These are phyloP conservation scores for Erpornis zantholeuca DNA, from an alignment of 2,113 vertebrate genomes.

Conservation along the genomic window DNA sequence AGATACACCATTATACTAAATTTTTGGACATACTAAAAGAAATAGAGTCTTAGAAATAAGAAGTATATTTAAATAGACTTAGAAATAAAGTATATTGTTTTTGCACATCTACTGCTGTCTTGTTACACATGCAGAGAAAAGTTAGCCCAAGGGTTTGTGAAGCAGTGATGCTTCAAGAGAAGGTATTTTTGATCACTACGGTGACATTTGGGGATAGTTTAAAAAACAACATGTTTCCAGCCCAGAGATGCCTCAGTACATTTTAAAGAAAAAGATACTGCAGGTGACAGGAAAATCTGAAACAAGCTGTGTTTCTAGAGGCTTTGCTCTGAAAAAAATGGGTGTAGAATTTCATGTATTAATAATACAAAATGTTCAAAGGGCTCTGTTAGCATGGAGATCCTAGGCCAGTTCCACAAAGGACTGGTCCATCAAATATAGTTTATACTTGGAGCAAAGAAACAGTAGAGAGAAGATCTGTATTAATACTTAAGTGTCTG, in stretches of 20 bases:
- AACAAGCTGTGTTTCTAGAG: neutral
- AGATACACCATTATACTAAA: neutral
- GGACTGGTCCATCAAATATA: neutral
- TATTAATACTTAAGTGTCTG: neutral
- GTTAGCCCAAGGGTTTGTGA: neutral
- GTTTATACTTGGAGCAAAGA: neutral
- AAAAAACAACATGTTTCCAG: neutral
- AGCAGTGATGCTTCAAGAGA: neutral
- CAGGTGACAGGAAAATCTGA: neutral
- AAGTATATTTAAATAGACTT: neutral
- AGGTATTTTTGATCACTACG: neutral
- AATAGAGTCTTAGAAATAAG: neutral
- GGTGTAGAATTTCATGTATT: neutral
- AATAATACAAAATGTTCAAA: neutral
- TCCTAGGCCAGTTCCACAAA: neutral
- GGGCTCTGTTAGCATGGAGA: neutral
- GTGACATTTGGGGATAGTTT: neutral
- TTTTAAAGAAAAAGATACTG: neutral
- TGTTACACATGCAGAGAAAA: neutral
- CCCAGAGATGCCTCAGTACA: neutral
- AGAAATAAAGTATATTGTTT: neutral
- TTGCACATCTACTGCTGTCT: neutral
- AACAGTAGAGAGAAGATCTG: neutral
- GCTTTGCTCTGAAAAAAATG: neutral
- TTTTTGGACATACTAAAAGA: neutral